Percentiles rank a stretch among this genome's conserved stretches.
Conservation (phyloP, 1,140 invertebrate species). For the Dysdera silvatica region DNA sequence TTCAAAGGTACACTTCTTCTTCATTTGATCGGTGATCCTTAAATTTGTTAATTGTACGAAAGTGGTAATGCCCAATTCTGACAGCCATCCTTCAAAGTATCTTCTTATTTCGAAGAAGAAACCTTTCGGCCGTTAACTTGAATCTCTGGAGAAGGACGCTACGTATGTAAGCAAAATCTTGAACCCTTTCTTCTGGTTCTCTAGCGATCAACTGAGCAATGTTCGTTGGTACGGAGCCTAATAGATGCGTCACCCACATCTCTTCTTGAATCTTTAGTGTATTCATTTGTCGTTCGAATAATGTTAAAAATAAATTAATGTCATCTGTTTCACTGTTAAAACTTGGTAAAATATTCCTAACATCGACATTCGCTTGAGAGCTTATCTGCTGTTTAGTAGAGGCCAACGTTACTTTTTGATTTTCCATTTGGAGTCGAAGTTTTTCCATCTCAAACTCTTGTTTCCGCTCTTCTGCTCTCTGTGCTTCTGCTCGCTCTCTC, state of each 20-base stretch:
- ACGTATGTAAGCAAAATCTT: neutral
- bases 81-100: conserved; percentile 5
- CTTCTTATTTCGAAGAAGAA: conserved; percentile 3
- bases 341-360: neutral
- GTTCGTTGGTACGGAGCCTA: neutral
- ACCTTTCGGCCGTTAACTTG: neutral
- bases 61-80: neutral
- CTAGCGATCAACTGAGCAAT: neutral
- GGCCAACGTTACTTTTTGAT: too few species aligned
- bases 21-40: neutral
- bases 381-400: too few species aligned
- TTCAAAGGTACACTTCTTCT: neutral
- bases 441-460: too few species aligned
- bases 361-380: neutral
- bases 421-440: too few species aligned
- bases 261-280: neutral
- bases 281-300: neutral
- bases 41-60: neutral
- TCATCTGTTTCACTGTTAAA: conserved; percentile 5
- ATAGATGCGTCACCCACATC: neutral
- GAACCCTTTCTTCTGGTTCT: neutral
- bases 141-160: neutral
- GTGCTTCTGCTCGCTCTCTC: too few species aligned
- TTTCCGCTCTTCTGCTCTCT: too few species aligned
- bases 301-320: neutral